Evolutionary conservation across 2,797 vertebrate species (phyloP), one percentile per base, ranked within the genome.

Genomic region (Borostomias antarcticus): DNA sequence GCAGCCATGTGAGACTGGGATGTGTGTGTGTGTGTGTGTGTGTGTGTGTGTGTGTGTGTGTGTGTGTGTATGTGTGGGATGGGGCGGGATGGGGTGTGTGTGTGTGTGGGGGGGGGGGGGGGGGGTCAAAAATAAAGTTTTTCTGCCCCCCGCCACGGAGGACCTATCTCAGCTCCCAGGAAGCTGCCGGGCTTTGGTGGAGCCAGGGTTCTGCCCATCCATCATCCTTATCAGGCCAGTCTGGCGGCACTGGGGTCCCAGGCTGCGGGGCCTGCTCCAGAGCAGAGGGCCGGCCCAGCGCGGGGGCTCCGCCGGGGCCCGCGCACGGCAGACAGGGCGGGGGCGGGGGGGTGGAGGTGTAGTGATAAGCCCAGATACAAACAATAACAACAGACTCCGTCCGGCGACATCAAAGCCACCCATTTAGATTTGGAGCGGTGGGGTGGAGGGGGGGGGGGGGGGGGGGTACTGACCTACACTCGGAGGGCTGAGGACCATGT

Each of bases 171-270:
- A 62, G 87, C 92, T 92, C 93, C 92, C 92, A 91, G 93, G 91
- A 92, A 94, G 91, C 88, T 74, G 86, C 83, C 68, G 92, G 92
- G 91, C 90, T 84, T 9, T 75, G 75, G 88, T 94, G 95, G 95
- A 96, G 95, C 95, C 95, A 95, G 88, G 86, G 85, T 89, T 87
- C 82, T 92, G 84, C 86, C 84, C 89, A 96, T 97, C 93, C 94
- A 95, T 97, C 95, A 96, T 86, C 86, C 95, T 96, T 97, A 97
- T 97, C 95, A 93, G 93, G 65, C 11, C 30, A 85, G 89, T 80
- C 90, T 94, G 94, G 90, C 92, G 76, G 90, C 79, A 69, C 62
- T 29, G 86, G 48, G 51, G 89, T 78, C 89, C 91, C 83, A 84
- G 86, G 86, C 85, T 87, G 80, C 54, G 33, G 79, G 82, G 88